Percentiles rank a stretch among this genome's conserved stretches.
Conservation (phyloP, 1,140 invertebrate genomes). For the Pinna nobilis region DNA sequence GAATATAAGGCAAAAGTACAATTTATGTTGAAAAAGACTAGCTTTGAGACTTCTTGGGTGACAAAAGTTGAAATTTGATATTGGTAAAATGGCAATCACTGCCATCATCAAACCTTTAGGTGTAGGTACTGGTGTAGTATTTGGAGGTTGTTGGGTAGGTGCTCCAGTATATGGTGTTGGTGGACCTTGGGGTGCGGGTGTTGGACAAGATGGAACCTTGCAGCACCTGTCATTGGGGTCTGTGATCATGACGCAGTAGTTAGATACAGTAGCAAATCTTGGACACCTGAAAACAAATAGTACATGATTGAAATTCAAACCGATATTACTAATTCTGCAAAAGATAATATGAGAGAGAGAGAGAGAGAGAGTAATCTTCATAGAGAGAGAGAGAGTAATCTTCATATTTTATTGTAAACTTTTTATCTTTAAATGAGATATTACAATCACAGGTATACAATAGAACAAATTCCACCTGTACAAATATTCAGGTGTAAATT, state of each 20-base stretch:
- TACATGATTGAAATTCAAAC: too few species aligned
- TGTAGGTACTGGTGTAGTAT: conserved; percentile 25
- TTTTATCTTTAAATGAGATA: too few species aligned
- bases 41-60: too few species aligned
- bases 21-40: too few species aligned
- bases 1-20: too few species aligned
- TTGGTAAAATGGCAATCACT: too few species aligned
- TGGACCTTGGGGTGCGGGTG: conserved; percentile 7
- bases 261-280: conserved; percentile 44
- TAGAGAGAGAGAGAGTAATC: too few species aligned
- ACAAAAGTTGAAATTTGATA: too few species aligned
- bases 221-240: conserved; percentile 57
- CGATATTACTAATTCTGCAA: too few species aligned
- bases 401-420: too few species aligned
- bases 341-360: too few species aligned
- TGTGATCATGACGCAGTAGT: conserved; percentile 45
- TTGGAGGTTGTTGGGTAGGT: not conserved
- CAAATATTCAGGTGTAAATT: not conserved
- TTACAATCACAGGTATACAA: not conserved
- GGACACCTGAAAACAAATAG: conserved; percentile 48
- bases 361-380: too few species aligned
- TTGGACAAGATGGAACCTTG: conserved; percentile 47
- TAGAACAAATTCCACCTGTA: not conserved
- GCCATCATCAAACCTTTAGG: conserved; percentile 17
- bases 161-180: conserved; percentile 16